Evolutionary conservation across 1,140 invertebrate species (phyloP), one percentile per base, ranked within the genome.

Genomic region (Zaprionus inermis): DNA sequence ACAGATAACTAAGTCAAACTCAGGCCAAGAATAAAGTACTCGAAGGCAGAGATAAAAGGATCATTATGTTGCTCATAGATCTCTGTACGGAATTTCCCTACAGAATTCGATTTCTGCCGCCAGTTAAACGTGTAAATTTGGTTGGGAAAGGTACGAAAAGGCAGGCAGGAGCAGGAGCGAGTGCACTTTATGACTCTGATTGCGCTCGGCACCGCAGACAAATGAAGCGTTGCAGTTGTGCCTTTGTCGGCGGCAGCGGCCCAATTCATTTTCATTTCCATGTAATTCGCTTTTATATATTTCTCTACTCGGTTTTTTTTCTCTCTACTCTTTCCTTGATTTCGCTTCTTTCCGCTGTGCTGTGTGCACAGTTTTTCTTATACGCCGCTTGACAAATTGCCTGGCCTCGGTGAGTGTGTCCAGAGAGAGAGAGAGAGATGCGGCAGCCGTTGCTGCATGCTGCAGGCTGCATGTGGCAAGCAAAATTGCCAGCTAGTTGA

Each of bases 351-450:
- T 49, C 34, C 30, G 10, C n/a, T 34, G 7, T 52, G 30, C 5
- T 36, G 52, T 34, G 16, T 18, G 41, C 18, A 49, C n/a, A 18
- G 16, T 38, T 32, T 12, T 72, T 41, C 51, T 79, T 64, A 52
- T 65, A 63, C 34, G 60, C 60, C 61, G 30, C 44, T 61, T 79
- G 77, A 77, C 70, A 77, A 79, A 77, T 79, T 73, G 74, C 74
- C 54, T 79, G 30, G 65, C 59, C 38, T 44, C 38, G 38, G n/a
- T 44, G 38, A 41, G 52, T 38, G 22, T 61, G 73, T 56, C 49
- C 73, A 78, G 63, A 66, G 24, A 28, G 24, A 28, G 24, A 28
- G 24, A 28, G 24, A 28, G 24, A 28, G 67, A 66, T 73, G 74
- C 67, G 49, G 22, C 18, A 58, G 65, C 30, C 32, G 18, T 30